Evolutionary conservation across 1,140 invertebrate species (phyloP).

Genomic region (Sarcophaga bullata): DNA sequence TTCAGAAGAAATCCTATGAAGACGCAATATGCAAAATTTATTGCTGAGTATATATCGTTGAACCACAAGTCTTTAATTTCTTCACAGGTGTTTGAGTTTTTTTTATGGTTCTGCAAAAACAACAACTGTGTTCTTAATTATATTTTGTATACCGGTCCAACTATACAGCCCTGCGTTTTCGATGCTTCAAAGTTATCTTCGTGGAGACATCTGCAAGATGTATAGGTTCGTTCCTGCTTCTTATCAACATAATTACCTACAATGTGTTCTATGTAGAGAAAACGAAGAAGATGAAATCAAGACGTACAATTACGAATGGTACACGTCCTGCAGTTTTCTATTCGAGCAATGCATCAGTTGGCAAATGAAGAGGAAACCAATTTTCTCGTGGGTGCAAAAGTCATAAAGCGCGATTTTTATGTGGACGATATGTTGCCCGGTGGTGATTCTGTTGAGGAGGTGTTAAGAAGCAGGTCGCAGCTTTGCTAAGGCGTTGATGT

Average conservation of each 20-base stretch:
- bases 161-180: conserved; percentile 56
- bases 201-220: conserved; percentile 25
- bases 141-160: conserved; percentile 49
- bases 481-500: conserved; percentile 52
- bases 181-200: conserved; percentile 44
- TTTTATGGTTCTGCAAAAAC: conserved; percentile 42
- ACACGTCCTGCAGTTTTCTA: conserved; percentile 53
- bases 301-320: conserved; percentile 51
- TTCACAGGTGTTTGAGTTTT: not conserved
- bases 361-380: conserved; percentile 54
- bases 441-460: conserved; percentile 47
- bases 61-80: conserved; percentile 26
- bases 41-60: conserved; percentile 7
- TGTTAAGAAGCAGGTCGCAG: conserved; percentile 39
- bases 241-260: conserved; percentile 56
- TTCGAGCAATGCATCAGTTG: conserved; percentile 54
- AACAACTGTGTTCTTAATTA: conserved; percentile 44
- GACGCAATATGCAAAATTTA: conserved; percentile 13
- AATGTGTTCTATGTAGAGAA: conserved; percentile 11
- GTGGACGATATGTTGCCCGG: conserved; percentile 63
- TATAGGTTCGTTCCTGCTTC: conserved; percentile 64
- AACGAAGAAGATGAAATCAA: not conserved
- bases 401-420: conserved; percentile 56
- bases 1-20: not conserved
- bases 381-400: conserved; percentile 39